Percentiles rank a stretch among this genome's conserved stretches.
These are phyloP conservation scores for Dilophus febrilis DNA, from an alignment of 2,888 invertebrate genomes.

Conservation along the genomic window DNA sequence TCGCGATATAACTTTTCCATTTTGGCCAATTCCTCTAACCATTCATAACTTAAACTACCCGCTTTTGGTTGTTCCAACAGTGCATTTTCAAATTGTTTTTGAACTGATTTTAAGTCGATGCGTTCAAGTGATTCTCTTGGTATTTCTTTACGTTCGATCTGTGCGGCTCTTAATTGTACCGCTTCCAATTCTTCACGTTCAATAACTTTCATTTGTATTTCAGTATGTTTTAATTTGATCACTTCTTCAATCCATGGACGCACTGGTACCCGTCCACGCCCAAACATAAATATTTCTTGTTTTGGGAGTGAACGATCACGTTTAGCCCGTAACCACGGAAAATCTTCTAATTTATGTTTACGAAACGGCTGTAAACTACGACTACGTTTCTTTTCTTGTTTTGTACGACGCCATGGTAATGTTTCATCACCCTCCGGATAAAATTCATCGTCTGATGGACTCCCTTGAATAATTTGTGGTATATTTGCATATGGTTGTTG, in stretches of 20 bases:
- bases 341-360: conserved; percentile 13
- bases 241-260: conserved; percentile 49
- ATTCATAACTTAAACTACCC: not conserved
- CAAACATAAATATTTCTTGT: conserved; percentile 25
- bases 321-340: conserved; percentile 27
- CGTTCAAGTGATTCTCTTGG: conserved; percentile 34
- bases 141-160: conserved; percentile 34
- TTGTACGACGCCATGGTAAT: conserved; percentile 35
- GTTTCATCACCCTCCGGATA: conserved; percentile 34
- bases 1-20: no score
- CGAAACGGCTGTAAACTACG: conserved; percentile 27
- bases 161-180: conserved; percentile 40
- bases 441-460: not conserved
- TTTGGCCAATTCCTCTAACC: not conserved
- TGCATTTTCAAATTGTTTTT: conserved; percentile 17
- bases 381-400: conserved; percentile 23
- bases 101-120: conserved; percentile 33
- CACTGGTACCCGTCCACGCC: conserved; percentile 17
- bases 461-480: no score
- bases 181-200: conserved; percentile 27
- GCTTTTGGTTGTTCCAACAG: no score
- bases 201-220: conserved; percentile 25
- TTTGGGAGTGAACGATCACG: conserved; percentile 33
- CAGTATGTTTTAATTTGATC: conserved; percentile 35
- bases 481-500: not conserved